A percentile compares a stretch with the other conserved stretches of the same genome.
These are phyloP conservation scores for Melospiza melodia DNA, from an alignment of 2,113 vertebrate genomes.

Conservation along the genomic window DNA sequence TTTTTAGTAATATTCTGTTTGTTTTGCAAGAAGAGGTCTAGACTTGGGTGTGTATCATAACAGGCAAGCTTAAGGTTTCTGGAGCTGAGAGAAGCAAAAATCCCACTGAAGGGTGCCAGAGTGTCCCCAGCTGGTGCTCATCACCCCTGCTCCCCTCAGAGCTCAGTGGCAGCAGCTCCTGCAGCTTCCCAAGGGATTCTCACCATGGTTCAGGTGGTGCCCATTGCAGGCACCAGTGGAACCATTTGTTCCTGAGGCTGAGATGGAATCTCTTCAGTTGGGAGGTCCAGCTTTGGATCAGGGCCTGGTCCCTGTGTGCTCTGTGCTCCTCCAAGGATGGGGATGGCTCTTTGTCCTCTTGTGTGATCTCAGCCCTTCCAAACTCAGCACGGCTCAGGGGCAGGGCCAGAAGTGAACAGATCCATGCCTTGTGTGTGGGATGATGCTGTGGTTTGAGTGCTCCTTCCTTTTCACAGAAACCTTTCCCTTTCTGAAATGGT, in stretches of 20 bases:
- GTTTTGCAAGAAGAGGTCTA: not conserved
- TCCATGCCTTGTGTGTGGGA: fast-evolving
- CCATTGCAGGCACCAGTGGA: not conserved
- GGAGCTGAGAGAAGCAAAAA: not conserved
- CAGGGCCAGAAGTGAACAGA: not conserved
- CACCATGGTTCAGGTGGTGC: not conserved
- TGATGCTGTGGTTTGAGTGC: not conserved
- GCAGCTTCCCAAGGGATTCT: not conserved
- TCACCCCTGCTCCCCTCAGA: not conserved
- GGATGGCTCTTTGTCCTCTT: not conserved
- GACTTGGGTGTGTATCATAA: not conserved
- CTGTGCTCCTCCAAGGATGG: not conserved
- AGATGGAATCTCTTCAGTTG: not conserved
- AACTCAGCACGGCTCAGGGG: not conserved
- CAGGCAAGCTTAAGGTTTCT: not conserved
- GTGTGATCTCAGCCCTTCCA: not conserved
- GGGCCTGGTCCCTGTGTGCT: not conserved
- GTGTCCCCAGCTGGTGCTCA: not conserved
- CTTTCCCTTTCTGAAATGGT: not conserved
- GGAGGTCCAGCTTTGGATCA: not conserved
- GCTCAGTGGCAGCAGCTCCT: not conserved
- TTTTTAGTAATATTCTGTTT: not conserved
- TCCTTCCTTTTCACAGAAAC: not conserved
- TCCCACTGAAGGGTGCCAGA: not conserved
- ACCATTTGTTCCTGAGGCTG: not conserved